phyloP scores from a whole-genome alignment of 2,888 invertebrate species.

The Diarsia mendica region DNA sequence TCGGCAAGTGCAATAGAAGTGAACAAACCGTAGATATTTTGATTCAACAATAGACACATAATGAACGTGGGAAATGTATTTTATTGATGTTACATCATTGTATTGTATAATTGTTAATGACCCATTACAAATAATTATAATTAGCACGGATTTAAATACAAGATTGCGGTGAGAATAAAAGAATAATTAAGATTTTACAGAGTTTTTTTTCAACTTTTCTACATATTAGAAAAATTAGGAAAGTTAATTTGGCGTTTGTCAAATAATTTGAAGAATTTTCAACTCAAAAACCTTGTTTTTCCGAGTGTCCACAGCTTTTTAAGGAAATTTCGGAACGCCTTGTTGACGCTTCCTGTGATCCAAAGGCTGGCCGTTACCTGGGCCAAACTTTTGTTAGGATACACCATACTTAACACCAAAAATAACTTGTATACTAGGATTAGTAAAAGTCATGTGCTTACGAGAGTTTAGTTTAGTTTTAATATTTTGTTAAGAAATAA shows the following conservation, averaged over 20 bases:
- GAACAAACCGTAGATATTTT: slow-evolving; percentile 6
- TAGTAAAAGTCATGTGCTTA: too few relatives aligned
- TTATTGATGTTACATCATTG: slow-evolving; percentile 49
- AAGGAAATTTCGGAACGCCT: too few relatives aligned
- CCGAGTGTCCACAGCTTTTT: too few relatives aligned
- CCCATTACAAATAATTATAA: slow-evolving; percentile 31
- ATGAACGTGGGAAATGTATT: slow-evolving; percentile 58
- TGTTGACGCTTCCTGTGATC: too few relatives aligned
- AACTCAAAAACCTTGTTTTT: neutral
- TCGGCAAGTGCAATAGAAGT: slow-evolving; percentile 14
- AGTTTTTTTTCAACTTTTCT: neutral
- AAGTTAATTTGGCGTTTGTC: neutral
- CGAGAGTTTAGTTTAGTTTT: too few relatives aligned
- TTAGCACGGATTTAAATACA: slow-evolving; percentile 30
- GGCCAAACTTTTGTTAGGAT: too few relatives aligned
- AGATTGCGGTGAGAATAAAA: neutral
- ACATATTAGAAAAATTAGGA: neutral
- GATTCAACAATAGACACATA: slow-evolving; percentile 40
- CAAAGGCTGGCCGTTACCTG: too few relatives aligned
- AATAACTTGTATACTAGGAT: too few relatives aligned
- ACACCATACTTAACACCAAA: too few relatives aligned
- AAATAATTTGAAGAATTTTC: neutral
- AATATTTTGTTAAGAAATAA: too few relatives aligned
- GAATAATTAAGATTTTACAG: neutral
- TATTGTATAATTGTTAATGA: slow-evolving; percentile 33